These are phyloP conservation scores for Netelia fuscicornis DNA, from an alignment of 2,888 invertebrate species.

Conservation along the genomic window DNA sequence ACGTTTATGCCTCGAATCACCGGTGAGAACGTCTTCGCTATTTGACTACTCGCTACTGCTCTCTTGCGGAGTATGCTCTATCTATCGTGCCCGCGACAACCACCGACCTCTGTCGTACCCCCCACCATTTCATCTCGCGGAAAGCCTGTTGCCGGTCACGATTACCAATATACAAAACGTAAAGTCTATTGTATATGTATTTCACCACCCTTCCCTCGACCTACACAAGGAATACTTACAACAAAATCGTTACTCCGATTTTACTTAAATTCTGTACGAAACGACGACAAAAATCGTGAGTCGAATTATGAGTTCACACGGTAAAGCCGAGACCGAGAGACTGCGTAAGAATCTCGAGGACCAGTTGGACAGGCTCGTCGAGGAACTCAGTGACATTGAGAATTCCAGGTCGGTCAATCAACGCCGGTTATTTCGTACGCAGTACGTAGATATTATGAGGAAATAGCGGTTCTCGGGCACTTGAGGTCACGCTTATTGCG, in stretches of 20 bases:
- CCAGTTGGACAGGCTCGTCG: constrained; percentile 89
- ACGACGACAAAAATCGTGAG: neutral
- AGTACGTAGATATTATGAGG: neutral
- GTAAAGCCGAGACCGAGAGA: constrained; percentile 88
- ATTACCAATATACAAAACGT: constrained; percentile 40
- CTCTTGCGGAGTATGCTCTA: constrained; percentile 55
- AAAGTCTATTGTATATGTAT: neutral
- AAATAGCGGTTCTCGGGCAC: neutral
- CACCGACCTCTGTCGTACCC: neutral
- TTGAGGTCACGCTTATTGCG: neutral
- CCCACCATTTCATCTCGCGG: neutral
- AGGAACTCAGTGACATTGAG: constrained; percentile 90
- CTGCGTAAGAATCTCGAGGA: constrained; percentile 88
- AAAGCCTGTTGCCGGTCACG: constrained; percentile 65
- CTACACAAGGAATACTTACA: neutral
- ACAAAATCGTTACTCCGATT: neutral
- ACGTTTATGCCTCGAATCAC: constrained; percentile 52
- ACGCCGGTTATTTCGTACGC: neutral
- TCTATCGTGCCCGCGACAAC: constrained; percentile 58
- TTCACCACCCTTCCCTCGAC: constrained; percentile 11
- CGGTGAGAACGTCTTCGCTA: constrained; percentile 28
- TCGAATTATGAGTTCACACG: constrained; percentile 85
- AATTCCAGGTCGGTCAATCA: constrained; percentile 87
- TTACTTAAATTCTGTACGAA: constrained; percentile 4
- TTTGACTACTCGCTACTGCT: constrained; percentile 40